These are phyloP conservation scores for Leptopilina syphax DNA, from an alignment of 2,888 invertebrate genomes.

Conservation along the genomic window DNA sequence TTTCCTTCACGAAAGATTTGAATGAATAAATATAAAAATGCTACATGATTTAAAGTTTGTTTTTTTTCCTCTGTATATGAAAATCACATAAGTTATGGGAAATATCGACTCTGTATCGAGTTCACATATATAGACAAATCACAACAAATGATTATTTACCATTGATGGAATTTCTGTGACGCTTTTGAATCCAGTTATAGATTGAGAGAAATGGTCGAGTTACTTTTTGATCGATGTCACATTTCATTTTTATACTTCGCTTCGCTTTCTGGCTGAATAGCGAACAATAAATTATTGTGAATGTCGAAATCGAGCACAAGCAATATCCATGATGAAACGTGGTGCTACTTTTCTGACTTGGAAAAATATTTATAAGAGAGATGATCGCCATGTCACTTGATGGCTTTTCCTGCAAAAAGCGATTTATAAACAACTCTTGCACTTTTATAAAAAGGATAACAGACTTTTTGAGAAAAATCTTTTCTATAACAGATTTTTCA, in stretches of 20 bases:
- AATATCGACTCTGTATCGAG: background rate
- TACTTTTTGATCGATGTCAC: conserved; percentile 38
- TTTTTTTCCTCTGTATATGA: background rate
- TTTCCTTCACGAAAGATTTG: no score
- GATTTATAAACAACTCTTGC: conserved; percentile 17
- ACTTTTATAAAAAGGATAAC: background rate
- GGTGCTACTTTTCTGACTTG: conserved; percentile 34
- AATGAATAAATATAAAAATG: no score
- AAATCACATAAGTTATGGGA: background rate
- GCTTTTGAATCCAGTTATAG: conserved; percentile 29
- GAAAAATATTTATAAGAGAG: conserved; percentile 29
- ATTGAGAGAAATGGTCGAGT: conserved; percentile 28
- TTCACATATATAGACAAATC: background rate
- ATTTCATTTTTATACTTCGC: conserved; percentile 30
- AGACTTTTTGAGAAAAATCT: background rate
- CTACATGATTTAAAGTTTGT: no score
- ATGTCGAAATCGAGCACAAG: conserved; percentile 20
- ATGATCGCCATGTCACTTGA: conserved; percentile 30
- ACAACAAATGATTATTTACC: conserved; percentile 16
- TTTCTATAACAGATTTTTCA: background rate
- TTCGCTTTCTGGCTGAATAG: conserved; percentile 25
- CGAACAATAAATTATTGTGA: conserved; percentile 37
- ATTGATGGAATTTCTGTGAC: conserved; percentile 25
- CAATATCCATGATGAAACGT: conserved; percentile 41
- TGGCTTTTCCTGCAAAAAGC: conserved; percentile 11